Evolutionary conservation across 2,797 vertebrate species (phyloP), one percentile per base, ranked within the genome.

Genomic region (Anableps anableps): DNA sequence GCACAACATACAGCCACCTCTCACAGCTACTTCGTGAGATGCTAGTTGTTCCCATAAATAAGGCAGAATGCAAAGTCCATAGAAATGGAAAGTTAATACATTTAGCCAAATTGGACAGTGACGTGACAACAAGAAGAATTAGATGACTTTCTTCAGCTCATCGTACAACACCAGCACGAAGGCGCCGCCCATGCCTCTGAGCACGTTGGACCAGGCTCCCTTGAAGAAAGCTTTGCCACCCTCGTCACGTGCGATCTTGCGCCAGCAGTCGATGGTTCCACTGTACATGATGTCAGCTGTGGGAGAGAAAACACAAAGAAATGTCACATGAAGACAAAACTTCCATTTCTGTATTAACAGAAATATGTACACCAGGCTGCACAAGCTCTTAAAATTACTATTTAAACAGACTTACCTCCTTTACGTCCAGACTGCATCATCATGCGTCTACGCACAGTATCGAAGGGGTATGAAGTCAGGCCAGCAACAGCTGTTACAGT

Each of bases 391-490:
- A 43, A 55, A 26, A 16, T 11, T 6, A n/a, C 2, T 8, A 34
- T 66, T 38, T 70, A 29, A n/a, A 66, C 43, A 74, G 72, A 80
- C 93, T 81, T 70, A 96, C 96, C 95, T 96, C 95, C 94, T 96
- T 96, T 99, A 76, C 96, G 97, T 43, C 97, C 98, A 0, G 98
- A 98, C 96, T 98, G 97, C 98, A 99, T 99, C 98, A 99, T 99
- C 97, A 98, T 97, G 80, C 97, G 96, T 84, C 97, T 96, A 79
- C 97, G 96, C 78, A 99, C 97, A 0, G 97, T 99, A 89, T 98
- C 97, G 36, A 98, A 99, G 10, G 98, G 98, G 88, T 99, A 99
- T 14, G 98, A 99, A 26, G 86, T 93, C 85, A 99, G 92, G 3
- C 97, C 97, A 0, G 97, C 97, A 0, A 98, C 96, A 0, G 96